Conservation (phyloP, 2,113 vertebrate species). For the Phyllostomus hastatus region DNA sequence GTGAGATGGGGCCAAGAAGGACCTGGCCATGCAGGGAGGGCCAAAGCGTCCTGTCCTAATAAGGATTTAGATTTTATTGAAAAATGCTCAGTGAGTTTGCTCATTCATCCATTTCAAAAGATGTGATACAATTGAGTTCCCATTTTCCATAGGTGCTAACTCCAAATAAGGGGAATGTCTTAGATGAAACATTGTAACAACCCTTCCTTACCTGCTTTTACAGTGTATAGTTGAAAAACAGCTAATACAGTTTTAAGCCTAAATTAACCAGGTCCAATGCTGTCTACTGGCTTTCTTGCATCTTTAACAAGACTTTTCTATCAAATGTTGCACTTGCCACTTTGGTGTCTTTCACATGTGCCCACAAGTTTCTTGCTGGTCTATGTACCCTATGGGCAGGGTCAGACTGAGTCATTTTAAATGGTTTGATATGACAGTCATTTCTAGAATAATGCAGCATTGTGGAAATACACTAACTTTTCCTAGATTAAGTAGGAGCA, state of each 20-base stretch:
- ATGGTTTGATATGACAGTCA: not conserved
- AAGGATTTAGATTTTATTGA: not conserved
- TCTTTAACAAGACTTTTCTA: not conserved
- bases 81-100: not conserved
- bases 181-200: not conserved
- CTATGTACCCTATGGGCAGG: not conserved
- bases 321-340: not conserved
- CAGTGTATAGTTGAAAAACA: not conserved
- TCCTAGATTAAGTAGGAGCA: not conserved
- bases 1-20: not conserved
- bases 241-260: not conserved
- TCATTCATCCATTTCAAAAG: not conserved
- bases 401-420: not conserved
- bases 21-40: fast-evolving
- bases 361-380: not conserved
- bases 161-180: not conserved
- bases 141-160: not conserved
- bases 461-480: not conserved
- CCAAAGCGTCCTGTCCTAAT: not conserved
- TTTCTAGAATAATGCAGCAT: not conserved
- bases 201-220: not conserved
- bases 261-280: not conserved
- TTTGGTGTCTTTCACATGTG: not conserved
- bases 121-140: not conserved
- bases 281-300: not conserved